Evolutionary conservation across 1,140 invertebrate genomes (phyloP).

Genomic region (Trichonephila clavipes): DNA sequence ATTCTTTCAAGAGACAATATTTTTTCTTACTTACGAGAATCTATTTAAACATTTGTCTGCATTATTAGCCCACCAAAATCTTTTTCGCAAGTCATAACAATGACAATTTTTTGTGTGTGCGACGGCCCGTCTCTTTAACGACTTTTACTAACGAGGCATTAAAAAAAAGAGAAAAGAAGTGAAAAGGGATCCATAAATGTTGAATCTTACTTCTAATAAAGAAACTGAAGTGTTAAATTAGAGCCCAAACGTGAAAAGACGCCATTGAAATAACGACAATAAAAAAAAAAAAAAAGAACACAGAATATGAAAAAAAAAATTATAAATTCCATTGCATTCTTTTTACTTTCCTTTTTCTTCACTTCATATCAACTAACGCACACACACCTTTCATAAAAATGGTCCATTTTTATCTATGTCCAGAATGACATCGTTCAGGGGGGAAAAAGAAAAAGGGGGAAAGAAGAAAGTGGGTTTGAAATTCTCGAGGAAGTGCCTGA

Average conservation of each 20-base stretch:
- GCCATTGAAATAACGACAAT: neutral
- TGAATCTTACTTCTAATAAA: constrained; percentile 3
- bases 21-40: too few relatives aligned
- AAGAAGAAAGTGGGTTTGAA: neutral
- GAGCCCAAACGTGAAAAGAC: neutral
- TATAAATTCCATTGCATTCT: constrained; percentile 8
- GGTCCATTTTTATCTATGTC: constrained; percentile 13
- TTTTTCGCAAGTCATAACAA: neutral
- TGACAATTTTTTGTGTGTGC: neutral
- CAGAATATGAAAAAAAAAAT: neutral
- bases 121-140: neutral
- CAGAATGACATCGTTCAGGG: neutral
- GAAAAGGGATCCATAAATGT: constrained; percentile 3
- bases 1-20: too few relatives aligned
- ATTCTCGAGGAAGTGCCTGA: constrained; percentile 13
- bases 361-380: constrained; percentile 5
- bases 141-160: neutral
- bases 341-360: neutral
- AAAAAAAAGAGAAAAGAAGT: neutral
- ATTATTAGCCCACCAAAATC: neutral
- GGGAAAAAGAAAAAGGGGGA: neutral
- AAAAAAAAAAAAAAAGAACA: neutral
- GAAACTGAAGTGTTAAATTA: constrained; percentile 42
- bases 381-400: constrained; percentile 36
- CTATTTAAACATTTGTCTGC: too few relatives aligned